Conservation (phyloP, 1,140 invertebrate species). For the Drosophila miranda region DNA sequence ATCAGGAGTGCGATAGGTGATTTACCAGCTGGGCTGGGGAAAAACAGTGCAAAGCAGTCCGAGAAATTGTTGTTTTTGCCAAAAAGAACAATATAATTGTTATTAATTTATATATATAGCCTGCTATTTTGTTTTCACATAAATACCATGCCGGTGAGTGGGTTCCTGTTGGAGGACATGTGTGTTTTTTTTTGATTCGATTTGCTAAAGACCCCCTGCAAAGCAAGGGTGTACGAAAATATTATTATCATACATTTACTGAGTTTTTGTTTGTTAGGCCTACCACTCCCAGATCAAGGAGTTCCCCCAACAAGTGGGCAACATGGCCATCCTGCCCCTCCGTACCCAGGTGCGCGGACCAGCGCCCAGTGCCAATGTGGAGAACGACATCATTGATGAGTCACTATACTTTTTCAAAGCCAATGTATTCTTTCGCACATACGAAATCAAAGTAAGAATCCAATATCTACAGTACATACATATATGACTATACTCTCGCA, state of each 20-base stretch:
- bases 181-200: too few relatives aligned
- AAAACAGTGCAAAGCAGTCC: too few relatives aligned
- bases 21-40: too few relatives aligned
- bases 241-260: slow-evolving; percentile 1
- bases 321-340: slow-evolving; percentile 95
- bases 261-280: slow-evolving; percentile 85
- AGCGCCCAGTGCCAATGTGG: slow-evolving; percentile 88
- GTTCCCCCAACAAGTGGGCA: slow-evolving; percentile 91
- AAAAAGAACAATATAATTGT: too few relatives aligned
- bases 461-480: neutral
- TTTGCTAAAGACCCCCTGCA: slow-evolving; percentile 6
- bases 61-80: too few relatives aligned
- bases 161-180: too few relatives aligned
- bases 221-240: neutral
- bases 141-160: too few relatives aligned
- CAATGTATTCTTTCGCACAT: slow-evolving; percentile 99
- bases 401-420: slow-evolving; percentile 98
- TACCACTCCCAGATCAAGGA: slow-evolving; percentile 96
- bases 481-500: slow-evolving; percentile 13
- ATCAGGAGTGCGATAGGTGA: too few relatives aligned
- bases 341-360: slow-evolving; percentile 93
- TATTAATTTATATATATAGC: too few relatives aligned
- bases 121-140: too few relatives aligned
- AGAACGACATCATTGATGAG: slow-evolving; percentile 98
- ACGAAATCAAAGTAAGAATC: slow-evolving; percentile 95